Evolutionary conservation across 2,797 vertebrate species (phyloP), one percentile per base, ranked within the genome.

Genomic region (Falco naumanni): DNA sequence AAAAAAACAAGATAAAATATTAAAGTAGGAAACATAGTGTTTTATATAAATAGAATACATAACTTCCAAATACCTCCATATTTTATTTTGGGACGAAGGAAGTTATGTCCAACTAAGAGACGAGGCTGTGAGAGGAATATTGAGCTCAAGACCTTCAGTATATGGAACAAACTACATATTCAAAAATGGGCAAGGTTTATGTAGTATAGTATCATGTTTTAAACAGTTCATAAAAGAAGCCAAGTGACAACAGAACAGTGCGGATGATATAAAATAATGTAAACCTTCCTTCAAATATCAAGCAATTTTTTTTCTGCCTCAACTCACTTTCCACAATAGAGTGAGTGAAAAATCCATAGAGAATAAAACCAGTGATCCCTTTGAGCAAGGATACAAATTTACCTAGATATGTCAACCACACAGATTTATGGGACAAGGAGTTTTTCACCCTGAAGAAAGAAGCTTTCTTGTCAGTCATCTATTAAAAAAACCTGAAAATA

Each of bases 321-420:
- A 68, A 79, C 78, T 95, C 84, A 79, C 75, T 90, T 92, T 92
- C 89, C 84, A 92, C 80, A 96, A 90, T 45, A 96, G 95, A 96
- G 78, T 82, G 80, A 53, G 89, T 95, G 84, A 92, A 97, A 97
- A 97, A 95, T 86, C 95, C 93, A 89, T 87, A 96, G 71, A 94
- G 95, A 93, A 96, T 95, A 96, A 97, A 97, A 97, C 79, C 81
- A 87, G 94, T 93, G 90, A 97, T 88, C 88, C 84, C 93, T 97
- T 93, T 97, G 94, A 96, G 88, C 79, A 96, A 90, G 90, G 92
- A 93, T 91, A 96, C 96, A 97, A 91, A 97, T 97, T 95, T 95
- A 95, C 95, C 94, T 91, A 94, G 90, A 93, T 97, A 88, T 91
- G 95, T 95, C 94, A 98, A 96, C 80, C 64, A 94, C 89, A 83